Evolutionary conservation across 37 sponge, comb jelly and placozoan genomes (phyloP).

Genomic region (Oscarella lobularis): DNA sequence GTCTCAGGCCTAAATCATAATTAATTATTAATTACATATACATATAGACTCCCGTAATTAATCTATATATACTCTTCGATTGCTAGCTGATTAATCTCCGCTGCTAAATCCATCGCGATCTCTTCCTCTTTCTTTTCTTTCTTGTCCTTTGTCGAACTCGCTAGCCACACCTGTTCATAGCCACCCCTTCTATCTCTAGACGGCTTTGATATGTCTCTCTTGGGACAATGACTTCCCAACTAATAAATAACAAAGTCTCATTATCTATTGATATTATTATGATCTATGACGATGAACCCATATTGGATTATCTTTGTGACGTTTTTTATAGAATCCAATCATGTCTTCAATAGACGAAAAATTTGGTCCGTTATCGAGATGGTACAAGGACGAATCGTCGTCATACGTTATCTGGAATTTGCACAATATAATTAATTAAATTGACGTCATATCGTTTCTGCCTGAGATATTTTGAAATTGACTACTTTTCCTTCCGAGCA

Average conservation of each 20-base stretch:
- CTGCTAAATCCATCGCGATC: not conserved
- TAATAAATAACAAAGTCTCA: not conserved
- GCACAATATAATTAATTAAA: not conserved
- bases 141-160: not conserved
- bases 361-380: not conserved
- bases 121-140: not conserved
- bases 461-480: not conserved
- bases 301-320: not conserved
- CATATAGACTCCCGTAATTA: too few relatives aligned
- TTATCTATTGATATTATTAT: not conserved
- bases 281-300: not conserved
- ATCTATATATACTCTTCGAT: slow-evolving; percentile 1
- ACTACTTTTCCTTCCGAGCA: not conserved
- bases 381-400: not conserved
- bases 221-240: not conserved
- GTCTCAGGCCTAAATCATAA: too few relatives aligned
- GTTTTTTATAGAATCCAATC: not conserved
- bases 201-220: not conserved
- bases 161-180: not conserved
- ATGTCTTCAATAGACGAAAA: not conserved
- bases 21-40: too few relatives aligned
- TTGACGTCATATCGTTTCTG: not conserved
- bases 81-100: not conserved
- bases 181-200: not conserved
- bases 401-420: not conserved